Conservation (phyloP, 2,888 invertebrate species). For the Ormyrus thymus region DNA sequence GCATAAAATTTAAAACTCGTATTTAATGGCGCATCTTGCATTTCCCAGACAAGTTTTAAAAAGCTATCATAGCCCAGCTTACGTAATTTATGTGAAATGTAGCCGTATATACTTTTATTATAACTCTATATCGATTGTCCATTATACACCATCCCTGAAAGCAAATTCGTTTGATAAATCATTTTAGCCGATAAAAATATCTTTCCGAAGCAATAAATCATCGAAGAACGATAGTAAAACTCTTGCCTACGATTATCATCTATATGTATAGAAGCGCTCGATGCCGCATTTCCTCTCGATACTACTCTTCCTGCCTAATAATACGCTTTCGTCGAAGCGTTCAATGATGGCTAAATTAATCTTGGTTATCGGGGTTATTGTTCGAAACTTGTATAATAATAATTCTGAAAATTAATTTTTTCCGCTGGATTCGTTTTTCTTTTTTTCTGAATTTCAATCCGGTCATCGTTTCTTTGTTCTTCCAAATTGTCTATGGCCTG, state of each 20-base stretch:
- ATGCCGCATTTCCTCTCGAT: conserved; percentile 20
- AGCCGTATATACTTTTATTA: neutral
- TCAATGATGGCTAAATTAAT: conserved; percentile 14
- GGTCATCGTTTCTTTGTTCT: neutral
- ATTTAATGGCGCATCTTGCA: conserved; percentile 12
- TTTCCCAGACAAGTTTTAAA: conserved; percentile 16
- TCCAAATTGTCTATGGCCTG: neutral
- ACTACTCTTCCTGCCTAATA: conserved; percentile 26
- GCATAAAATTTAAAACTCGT: conserved; percentile 9
- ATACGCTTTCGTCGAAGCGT: conserved; percentile 23
- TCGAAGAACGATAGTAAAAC: conserved; percentile 22
- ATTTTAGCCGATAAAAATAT: conserved; percentile 37
- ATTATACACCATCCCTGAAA: conserved; percentile 25
- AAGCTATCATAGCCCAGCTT: neutral
- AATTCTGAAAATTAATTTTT: no score
- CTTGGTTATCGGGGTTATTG: neutral
- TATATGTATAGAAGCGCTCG: neutral
- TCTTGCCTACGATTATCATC: conserved; percentile 39
- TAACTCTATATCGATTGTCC: conserved; percentile 36
- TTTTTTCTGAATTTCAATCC: no score
- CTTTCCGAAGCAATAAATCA: conserved; percentile 20
- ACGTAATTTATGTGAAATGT: conserved; percentile 18
- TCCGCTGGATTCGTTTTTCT: no score
- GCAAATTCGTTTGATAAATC: conserved; percentile 40
- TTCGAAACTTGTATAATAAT: no score